Evolutionary conservation across 2,888 invertebrate genomes (phyloP).

Genomic region (Acrobasis suavella): DNA sequence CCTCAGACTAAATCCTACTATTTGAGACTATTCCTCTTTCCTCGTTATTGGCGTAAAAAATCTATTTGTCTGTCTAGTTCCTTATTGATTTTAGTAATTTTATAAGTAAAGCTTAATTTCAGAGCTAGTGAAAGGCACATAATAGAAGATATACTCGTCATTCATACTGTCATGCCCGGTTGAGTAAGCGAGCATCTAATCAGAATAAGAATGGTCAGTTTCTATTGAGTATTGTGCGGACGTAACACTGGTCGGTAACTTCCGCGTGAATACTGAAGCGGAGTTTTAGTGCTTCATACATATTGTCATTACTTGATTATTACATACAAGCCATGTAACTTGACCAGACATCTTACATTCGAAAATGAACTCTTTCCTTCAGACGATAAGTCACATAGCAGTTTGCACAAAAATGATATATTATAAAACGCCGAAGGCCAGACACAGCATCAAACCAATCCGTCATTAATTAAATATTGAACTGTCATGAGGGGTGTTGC

Average conservation of each 20-base stretch:
- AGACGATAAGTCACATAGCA: slow-evolving; percentile 12
- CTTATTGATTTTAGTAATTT: too few relatives aligned
- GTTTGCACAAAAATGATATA: slow-evolving; percentile 18
- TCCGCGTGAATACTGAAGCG: slow-evolving; percentile 15
- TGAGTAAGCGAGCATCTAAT: slow-evolving; percentile 21
- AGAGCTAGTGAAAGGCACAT: slow-evolving; percentile 5
- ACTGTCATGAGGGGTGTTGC: slow-evolving; percentile 59
- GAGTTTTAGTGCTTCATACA: slow-evolving; percentile 2
- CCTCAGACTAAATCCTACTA: too few relatives aligned
- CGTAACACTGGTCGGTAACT: slow-evolving; percentile 14
- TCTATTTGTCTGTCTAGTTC: too few relatives aligned
- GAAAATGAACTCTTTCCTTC: slow-evolving; percentile 20
- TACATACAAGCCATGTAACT: slow-evolving; percentile 7
- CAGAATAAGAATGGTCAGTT: slow-evolving; percentile 19
- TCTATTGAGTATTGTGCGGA: slow-evolving; percentile 11
- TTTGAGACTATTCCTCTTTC: too few relatives aligned
- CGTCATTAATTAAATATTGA: slow-evolving; percentile 59
- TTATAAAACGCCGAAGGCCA: slow-evolving; percentile 36
- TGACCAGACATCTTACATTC: neutral
- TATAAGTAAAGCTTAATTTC: neutral
- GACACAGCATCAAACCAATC: slow-evolving; percentile 47
- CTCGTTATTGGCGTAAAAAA: too few relatives aligned
- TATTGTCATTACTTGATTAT: slow-evolving; percentile 19
- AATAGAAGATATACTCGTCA: slow-evolving; percentile 1
- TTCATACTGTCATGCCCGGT: slow-evolving; percentile 3